Conservation (phyloP, 2,888 invertebrate species). For the Octonoba sinensis region DNA sequence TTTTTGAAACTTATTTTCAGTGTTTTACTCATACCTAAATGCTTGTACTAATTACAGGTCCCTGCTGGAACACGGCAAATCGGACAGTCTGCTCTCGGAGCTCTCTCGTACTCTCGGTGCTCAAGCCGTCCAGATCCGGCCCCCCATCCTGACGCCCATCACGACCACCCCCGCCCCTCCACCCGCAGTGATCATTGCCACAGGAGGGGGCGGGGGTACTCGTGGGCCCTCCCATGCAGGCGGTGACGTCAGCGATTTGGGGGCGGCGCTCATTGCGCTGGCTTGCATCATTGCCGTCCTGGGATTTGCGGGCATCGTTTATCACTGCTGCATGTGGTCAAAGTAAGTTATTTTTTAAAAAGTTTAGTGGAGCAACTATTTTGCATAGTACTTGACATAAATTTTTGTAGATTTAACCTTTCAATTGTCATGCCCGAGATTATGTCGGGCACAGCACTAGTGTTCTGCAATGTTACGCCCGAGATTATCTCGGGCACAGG, state of each 20-base stretch:
- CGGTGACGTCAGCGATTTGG: conserved; percentile 62
- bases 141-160: conserved; percentile 73
- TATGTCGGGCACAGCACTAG: too few species aligned
- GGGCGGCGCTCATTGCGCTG: conserved; percentile 82
- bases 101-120: conserved; percentile 80
- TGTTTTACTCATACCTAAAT: too few species aligned
- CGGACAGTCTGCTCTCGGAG: conserved; percentile 79
- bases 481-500: too few species aligned
- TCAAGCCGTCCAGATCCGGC: conserved; percentile 79
- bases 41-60: conserved; percentile 73
- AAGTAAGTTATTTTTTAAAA: conserved; percentile 76
- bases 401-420: too few species aligned
- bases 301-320: conserved; percentile 88
- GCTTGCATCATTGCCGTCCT: conserved; percentile 90
- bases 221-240: conserved; percentile 52
- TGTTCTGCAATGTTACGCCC: too few species aligned
- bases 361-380: too few species aligned
- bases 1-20: too few species aligned
- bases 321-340: conserved; percentile 94
- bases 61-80: conserved; percentile 77
- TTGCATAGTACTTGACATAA: too few species aligned
- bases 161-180: conserved; percentile 41
- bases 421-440: too few species aligned
- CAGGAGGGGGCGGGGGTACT: conserved; percentile 25
- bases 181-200: conserved; percentile 52